Base-by-base conservation (phyloP, 2,113 vertebrate genomes). In the Seriola aureovittata region DNA sequence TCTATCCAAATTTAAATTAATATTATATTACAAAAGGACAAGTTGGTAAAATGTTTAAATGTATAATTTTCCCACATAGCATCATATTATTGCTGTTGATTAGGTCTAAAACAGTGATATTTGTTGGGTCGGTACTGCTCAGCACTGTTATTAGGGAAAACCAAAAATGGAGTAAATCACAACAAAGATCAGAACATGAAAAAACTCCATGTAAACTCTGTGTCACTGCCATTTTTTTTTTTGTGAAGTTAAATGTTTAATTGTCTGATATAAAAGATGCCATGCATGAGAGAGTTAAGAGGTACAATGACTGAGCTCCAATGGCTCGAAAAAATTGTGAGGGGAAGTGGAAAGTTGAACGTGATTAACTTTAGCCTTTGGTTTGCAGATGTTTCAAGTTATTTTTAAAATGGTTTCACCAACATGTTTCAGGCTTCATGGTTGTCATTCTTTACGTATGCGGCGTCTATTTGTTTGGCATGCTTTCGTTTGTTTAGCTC, bases 241-340 rank as follows among this genome's bases (percentile, higher is more conserved):
- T 57, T 67, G 54, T 63, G 40, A 50, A 57, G 8, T 70, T 63
- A 55, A 81, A 88, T 78, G 79, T 64, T 84, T 74, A 86, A 84
- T 86, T 72, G 81, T 84, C 78, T 73, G 86, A 73, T 83, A 86
- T 66, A 68, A 71, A 78, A 80, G 16, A 87, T 69, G 82, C 67
- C 72, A 87, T 76, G 89, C 75, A 84, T 87, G 84, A 87, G 14
- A 60, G 65, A 66, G 64, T 71, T 67, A 79, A 81, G 66, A 78
- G 70, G 84, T 83, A 73, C 69, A 88, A 64, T 76, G 81, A 75
- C 78, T 64, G 68, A 84, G 81, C 84, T 82, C 73, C 78, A 81
- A 67, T 77, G 67, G 69, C 57, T 64, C 81, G 73, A 85, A 81
- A 64, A 52, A 74, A 86, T 67, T 80, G 75, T 71, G 57, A 84